phyloP scores from a whole-genome alignment of 2,797 vertebrate species.

The Xiphorhynchus erythropygius region DNA sequence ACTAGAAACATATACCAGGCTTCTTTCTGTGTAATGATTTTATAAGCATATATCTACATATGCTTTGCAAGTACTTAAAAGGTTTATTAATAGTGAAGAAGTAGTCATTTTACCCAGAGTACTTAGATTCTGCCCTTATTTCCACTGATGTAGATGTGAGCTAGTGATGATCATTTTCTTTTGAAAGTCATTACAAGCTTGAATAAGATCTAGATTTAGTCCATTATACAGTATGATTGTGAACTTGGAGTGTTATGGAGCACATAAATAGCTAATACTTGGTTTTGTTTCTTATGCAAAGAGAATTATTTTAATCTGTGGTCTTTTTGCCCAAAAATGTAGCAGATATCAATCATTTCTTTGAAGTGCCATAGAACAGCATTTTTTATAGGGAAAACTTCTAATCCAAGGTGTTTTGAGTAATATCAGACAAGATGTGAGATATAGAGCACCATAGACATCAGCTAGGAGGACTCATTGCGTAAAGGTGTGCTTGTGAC shows the following conservation, averaged over 20 bases:
- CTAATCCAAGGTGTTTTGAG: not conserved
- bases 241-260: not conserved
- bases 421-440: not conserved
- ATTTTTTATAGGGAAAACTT: not conserved
- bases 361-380: not conserved
- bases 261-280: not conserved
- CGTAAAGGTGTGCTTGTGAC: not conserved
- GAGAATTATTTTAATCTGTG: not conserved
- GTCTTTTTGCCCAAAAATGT: not conserved
- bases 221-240: not conserved
- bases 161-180: not conserved
- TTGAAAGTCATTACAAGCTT: not conserved
- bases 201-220: not conserved
- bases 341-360: not conserved
- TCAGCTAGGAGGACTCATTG: not conserved
- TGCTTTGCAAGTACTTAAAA: not conserved
- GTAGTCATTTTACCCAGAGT: not conserved
- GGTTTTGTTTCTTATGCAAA: not conserved
- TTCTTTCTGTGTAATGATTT: not conserved
- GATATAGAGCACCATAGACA: fast-evolving
- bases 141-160: not conserved
- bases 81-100: not conserved
- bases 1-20: not conserved
- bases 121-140: not conserved
- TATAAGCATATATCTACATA: not conserved